phyloP scores from a whole-genome alignment of 1,140 invertebrate species.

The Caenorhabditis remanei region DNA sequence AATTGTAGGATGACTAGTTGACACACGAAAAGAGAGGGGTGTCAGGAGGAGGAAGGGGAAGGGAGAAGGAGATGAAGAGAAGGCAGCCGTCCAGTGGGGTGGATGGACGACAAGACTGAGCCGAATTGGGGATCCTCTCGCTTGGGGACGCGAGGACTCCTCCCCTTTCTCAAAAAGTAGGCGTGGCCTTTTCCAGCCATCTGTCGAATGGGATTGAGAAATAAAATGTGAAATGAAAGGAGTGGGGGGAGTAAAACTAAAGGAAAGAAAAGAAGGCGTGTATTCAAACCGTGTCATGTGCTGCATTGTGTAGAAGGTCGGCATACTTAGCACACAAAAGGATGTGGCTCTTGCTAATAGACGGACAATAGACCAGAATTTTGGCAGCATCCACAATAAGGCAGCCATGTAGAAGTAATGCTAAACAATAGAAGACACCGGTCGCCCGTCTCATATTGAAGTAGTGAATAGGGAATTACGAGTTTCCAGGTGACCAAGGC shows the following conservation, averaged over 20 bases:
- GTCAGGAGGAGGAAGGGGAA: neutral
- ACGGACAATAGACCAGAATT: constrained; percentile 53
- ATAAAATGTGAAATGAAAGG: neutral
- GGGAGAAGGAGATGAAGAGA: neutral
- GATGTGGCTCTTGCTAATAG: constrained; percentile 47
- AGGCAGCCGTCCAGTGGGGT: constrained; percentile 37
- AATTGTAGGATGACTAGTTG: constrained; percentile 39
- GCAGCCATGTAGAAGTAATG: neutral
- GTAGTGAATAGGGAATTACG: neutral
- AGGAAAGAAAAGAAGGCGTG: neutral
- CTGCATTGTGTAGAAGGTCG: constrained; percentile 43
- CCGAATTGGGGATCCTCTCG: constrained; percentile 20
- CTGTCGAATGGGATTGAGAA: constrained; percentile 18
- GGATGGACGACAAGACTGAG: constrained; percentile 28
- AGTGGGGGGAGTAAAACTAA: neutral
- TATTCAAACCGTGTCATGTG: constrained; percentile 49
- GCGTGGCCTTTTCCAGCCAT: constrained; percentile 15
- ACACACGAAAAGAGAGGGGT: neutral
- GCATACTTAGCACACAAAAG: constrained; percentile 44
- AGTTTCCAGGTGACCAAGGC: too few relatives aligned
- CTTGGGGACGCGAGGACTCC: neutral
- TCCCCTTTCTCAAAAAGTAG: constrained; percentile 33
- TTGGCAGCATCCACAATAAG: constrained; percentile 27
- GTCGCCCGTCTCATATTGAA: neutral
- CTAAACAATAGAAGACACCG: neutral